A percentile compares a stretch with the other conserved stretches of the same genome.
These are phyloP conservation scores for Matsumyia berberina DNA, from an alignment of 2,888 invertebrate genomes.

Conservation along the genomic window DNA sequence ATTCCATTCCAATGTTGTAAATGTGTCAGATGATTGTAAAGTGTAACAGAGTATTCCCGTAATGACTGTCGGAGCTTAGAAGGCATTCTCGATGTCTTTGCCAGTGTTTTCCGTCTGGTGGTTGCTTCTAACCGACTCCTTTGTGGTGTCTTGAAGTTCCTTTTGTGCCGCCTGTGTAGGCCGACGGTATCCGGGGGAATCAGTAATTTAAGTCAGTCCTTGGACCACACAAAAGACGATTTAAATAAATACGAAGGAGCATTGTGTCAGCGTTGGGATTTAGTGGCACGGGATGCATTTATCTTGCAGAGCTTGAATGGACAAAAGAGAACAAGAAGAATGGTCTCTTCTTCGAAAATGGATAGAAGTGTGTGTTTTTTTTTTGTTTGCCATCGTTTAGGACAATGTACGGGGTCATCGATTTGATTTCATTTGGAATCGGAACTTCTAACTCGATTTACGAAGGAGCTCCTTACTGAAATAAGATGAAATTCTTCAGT, in stretches of 20 bases:
- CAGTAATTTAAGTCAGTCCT: constrained; percentile 70
- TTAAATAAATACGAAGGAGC: constrained; percentile 67
- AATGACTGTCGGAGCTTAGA: constrained; percentile 60
- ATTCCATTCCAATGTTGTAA: constrained; percentile 68
- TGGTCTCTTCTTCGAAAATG: neutral
- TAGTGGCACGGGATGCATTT: constrained; percentile 63
- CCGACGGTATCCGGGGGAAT: constrained; percentile 52
- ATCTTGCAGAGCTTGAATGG: constrained; percentile 53
- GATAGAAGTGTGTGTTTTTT: constrained; percentile 1
- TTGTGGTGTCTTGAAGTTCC: constrained; percentile 40
- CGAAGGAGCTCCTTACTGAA: neutral
- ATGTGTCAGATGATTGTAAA: constrained; percentile 68
- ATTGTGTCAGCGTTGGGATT: constrained; percentile 65
- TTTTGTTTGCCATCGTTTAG: too few relatives aligned
- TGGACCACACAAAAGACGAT: constrained; percentile 70
- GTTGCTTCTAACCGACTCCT: constrained; percentile 27
- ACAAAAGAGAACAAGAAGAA: constrained; percentile 23
- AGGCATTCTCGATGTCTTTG: constrained; percentile 44
- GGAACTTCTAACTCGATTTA: neutral
- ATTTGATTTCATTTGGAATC: constrained; percentile 12
- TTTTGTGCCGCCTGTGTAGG: constrained; percentile 25
- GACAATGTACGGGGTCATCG: constrained; percentile 7
- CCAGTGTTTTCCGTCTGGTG: constrained; percentile 27
- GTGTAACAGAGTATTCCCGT: constrained; percentile 53
- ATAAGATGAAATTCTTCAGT: too few relatives aligned